phyloP scores from a whole-genome alignment of 64 coral and sea anemone genomes.

The Montipora capricornis region DNA sequence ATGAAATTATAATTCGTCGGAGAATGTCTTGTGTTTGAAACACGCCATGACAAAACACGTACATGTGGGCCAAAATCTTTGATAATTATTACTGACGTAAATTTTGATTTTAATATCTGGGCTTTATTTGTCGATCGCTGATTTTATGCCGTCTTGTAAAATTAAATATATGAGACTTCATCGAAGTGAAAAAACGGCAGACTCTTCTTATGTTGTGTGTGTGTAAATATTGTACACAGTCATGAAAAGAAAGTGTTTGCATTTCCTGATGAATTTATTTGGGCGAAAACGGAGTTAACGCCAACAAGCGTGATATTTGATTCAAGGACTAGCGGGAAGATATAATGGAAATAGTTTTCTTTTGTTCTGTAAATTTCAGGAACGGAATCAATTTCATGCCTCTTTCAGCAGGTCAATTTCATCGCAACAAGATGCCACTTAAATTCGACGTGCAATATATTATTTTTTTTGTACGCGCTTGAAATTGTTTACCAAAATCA shows the following conservation, averaged over 20 bases:
- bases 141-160: background rate
- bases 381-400: background rate
- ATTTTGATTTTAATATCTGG: background rate
- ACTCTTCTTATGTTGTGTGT: no score
- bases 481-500: background rate
- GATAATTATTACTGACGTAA: background rate
- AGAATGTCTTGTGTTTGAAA: background rate
- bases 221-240: background rate
- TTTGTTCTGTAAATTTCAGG: background rate
- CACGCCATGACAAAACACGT: background rate
- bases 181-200: background rate
- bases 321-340: background rate
- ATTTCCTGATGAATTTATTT: constrained; percentile 1
- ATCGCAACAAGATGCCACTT: background rate
- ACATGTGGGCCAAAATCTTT: background rate
- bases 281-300: background rate
- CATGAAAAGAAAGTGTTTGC: constrained; percentile 6
- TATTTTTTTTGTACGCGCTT: background rate
- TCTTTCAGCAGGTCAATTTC: constrained; percentile 35
- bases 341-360: background rate
- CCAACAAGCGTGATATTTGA: background rate
- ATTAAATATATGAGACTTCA: background rate
- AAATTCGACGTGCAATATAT: constrained; percentile 1
- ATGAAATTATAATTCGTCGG: background rate
- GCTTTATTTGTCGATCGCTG: background rate